Conservation (phyloP, 2,888 invertebrate species). For the Ormyrus thymus region DNA sequence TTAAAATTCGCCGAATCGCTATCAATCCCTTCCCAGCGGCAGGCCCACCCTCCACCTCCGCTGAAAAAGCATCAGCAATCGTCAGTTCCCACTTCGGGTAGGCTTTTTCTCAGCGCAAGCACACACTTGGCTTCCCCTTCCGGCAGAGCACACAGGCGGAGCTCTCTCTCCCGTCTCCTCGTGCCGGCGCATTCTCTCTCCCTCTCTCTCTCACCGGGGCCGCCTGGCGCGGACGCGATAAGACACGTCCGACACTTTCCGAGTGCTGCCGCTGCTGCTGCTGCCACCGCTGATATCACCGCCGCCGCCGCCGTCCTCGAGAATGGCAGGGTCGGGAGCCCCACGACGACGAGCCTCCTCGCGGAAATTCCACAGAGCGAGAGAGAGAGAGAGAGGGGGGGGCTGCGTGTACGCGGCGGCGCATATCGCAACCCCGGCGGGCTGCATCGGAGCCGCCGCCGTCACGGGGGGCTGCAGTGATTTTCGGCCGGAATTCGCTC, state of each 20-base stretch:
- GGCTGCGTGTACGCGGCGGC: not conserved
- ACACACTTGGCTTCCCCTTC: not conserved
- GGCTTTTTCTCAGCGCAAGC: not conserved
- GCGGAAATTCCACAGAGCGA: not conserved
- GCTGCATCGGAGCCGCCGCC: not conserved
- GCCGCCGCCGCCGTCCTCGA: constrained; percentile 53
- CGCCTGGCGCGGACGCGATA: constrained; percentile 73
- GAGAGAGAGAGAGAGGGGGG: not conserved
- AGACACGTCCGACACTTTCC: constrained; percentile 74
- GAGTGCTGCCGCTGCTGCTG: constrained; percentile 64
- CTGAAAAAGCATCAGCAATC: too few species aligned
- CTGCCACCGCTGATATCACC: constrained; percentile 70
- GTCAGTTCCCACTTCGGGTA: too few species aligned
- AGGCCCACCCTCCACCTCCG: too few species aligned
- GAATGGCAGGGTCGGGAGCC: too few species aligned
- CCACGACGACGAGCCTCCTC: not conserved
- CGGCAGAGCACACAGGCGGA: too few species aligned
- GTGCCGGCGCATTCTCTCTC: not conserved
- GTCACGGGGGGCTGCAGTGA: not conserved
- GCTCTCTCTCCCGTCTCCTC: not conserved
- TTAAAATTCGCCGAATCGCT: too few species aligned
- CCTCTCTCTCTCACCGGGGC: constrained; percentile 51
- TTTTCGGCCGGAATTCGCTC: too few species aligned
- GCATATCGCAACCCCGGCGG: not conserved
- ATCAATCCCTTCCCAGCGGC: too few species aligned